Percentiles rank a stretch among this genome's conserved stretches.
Conservation (phyloP, 2,888 invertebrate genomes). For the Archaeoteleia sp. region DNA sequence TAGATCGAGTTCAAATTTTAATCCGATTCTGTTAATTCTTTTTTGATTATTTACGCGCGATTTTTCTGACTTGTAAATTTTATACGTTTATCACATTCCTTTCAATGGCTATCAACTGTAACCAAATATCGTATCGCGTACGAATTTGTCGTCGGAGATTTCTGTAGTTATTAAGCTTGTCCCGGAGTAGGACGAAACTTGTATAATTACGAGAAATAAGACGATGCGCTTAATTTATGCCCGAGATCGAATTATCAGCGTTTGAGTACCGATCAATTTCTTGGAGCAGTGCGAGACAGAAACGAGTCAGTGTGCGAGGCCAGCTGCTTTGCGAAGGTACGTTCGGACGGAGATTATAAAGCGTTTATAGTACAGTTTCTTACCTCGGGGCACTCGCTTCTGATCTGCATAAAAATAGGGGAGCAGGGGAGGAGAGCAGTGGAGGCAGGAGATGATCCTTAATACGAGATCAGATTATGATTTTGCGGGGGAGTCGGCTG, state of each 20-base stretch:
- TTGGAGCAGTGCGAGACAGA: conserved; percentile 45
- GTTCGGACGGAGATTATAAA: conserved; percentile 70
- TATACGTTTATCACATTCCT: too few species aligned
- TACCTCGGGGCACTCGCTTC: conserved; percentile 71
- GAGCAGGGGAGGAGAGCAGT: conserved; percentile 54
- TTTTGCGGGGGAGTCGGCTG: conserved; percentile 67
- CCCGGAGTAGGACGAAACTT: conserved; percentile 8
- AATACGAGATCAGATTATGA: conserved; percentile 73
- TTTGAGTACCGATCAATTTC: conserved; percentile 50
- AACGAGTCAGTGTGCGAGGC: conserved; percentile 54
- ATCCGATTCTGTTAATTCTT: too few species aligned
- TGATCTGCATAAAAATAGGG: conserved; percentile 73
- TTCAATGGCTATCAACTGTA: too few species aligned
- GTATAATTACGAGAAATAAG: conserved; percentile 51
- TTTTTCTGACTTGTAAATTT: too few species aligned
- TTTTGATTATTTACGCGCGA: too few species aligned
- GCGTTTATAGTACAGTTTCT: conserved; percentile 70
- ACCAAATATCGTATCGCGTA: too few species aligned
- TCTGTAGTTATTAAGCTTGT: too few species aligned
- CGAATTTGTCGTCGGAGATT: too few species aligned
- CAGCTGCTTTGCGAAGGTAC: conserved; percentile 67
- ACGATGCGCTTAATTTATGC: conserved; percentile 49
- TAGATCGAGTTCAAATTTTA: too few species aligned
- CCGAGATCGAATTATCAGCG: conserved; percentile 40
- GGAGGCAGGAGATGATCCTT: conserved; percentile 64